Percentiles rank a stretch among this genome's conserved stretches.
Evolutionary conservation across 2,888 invertebrate genomes (phyloP).

Genomic region (Onthophagus sagittarius): DNA sequence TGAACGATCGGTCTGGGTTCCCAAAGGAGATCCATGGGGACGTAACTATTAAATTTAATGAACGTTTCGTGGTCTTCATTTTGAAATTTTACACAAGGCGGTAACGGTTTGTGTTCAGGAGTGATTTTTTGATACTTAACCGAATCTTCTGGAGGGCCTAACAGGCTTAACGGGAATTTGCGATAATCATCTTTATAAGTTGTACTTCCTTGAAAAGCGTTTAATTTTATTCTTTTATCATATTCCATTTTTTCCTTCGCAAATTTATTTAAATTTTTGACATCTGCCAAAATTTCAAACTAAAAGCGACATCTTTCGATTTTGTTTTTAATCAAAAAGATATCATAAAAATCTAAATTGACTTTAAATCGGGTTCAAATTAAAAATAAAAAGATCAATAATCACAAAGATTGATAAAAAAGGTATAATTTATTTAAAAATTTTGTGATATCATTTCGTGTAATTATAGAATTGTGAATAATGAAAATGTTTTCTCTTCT

Average conservation of each 20-base stretch:
- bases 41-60: constrained; percentile 32
- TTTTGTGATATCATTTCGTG: no score
- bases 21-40: constrained; percentile 42
- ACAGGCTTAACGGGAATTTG: constrained; percentile 21
- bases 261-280: not conserved
- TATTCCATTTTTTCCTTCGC: constrained; percentile 24
- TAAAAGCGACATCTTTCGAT: no score
- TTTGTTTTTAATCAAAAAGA: no score
- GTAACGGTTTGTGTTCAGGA: constrained; percentile 24
- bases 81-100: constrained; percentile 25
- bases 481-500: no score
- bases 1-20: constrained; percentile 39
- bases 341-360: no score
- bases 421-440: no score
- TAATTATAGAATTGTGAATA: no score
- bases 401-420: no score
- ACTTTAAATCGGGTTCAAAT: no score
- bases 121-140: constrained; percentile 27
- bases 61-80: constrained; percentile 39
- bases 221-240: constrained; percentile 35
- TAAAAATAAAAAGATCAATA: no score
- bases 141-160: constrained; percentile 18
- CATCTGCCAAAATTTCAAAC: no score
- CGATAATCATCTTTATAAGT: constrained; percentile 40
- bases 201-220: constrained; percentile 35